Base-by-base conservation (phyloP, 2,888 invertebrate genomes). In the Napeogenes inachia region DNA sequence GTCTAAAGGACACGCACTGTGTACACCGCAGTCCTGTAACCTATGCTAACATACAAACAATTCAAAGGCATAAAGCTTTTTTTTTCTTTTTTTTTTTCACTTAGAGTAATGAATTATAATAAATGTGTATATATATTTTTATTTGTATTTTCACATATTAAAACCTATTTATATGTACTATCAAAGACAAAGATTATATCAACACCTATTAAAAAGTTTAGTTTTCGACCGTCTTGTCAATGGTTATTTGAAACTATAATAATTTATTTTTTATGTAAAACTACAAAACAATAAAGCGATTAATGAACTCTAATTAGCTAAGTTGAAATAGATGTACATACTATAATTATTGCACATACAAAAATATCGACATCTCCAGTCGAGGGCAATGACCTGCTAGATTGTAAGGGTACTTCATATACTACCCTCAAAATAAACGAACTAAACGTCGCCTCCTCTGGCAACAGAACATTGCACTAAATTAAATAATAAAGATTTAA, bases 51-150 rank as follows among this genome's bases (percentile, higher is more conserved):
- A 82, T 88, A 87, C 85, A 88, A 88, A 87, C 85, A 85, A 85
- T 88, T 85, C 84, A 84, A 87, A 88, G 87, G 89, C 88, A 81
- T 88, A 82, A 89, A 89, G 89, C 88, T 84, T 84, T 80, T 82
- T 87, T 85, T 84, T 85, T 87, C 81, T 78, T 72, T 67, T 77
- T 79, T 83, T 85, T 82, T 81, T 84, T 80, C 81, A 65, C 83
- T 87, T 68, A 86, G 81, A 77, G 79, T 85, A 84, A 85, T 87
- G 84, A 87, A 84, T 89, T 84, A 87, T 75, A 85, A 80, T 87
- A 87, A 81, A 84, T 74, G 87, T 89, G 89, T 90, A 88, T 89
- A 89, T 90, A 89, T 90, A 89, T 90, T 89, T 90, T 90, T 90
- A 89, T 90, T 89, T 86, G 80, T 88, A 85, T 89, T 87, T 76